Evolutionary conservation across 2,888 invertebrate species (phyloP).

Genomic region (Caenorhabditis auriculariae): DNA sequence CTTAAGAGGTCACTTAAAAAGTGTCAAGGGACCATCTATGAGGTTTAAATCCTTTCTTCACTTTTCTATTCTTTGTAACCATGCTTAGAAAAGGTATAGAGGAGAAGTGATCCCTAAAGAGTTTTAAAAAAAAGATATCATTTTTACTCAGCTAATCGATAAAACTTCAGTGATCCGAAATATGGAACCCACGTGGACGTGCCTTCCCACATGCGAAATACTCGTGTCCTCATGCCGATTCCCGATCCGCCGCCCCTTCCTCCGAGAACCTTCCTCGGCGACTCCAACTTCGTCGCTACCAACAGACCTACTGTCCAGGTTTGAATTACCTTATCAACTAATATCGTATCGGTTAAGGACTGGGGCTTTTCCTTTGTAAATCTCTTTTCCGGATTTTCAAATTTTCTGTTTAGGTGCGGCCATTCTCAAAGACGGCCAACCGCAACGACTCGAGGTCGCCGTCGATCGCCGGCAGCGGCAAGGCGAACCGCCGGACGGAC

Average conservation of each 20-base stretch:
- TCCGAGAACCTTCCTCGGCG: slow-evolving; percentile 36
- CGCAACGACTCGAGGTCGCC: slow-evolving; percentile 27
- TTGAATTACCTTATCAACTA: too few relatives aligned
- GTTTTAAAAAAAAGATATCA: too few relatives aligned
- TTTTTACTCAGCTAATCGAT: too few relatives aligned
- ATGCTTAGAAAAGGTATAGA: too few relatives aligned
- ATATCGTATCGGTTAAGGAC: too few relatives aligned
- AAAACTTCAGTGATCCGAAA: slow-evolving; percentile 40
- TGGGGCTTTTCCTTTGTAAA: too few relatives aligned
- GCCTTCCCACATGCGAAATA: slow-evolving; percentile 37
- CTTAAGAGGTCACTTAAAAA: too few relatives aligned
- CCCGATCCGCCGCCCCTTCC: slow-evolving; percentile 50
- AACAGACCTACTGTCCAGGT: slow-evolving; percentile 28
- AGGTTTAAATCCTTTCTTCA: too few relatives aligned
- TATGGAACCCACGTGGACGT: slow-evolving; percentile 40
- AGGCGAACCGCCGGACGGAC: slow-evolving; percentile 9
- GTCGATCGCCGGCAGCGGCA: slow-evolving; percentile 12
- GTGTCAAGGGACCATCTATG: too few relatives aligned
- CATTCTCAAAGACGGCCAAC: slow-evolving; percentile 5
- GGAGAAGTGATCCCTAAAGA: too few relatives aligned
- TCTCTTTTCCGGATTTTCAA: too few relatives aligned
- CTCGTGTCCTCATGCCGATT: slow-evolving; percentile 26
- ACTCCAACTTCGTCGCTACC: slow-evolving; percentile 4
- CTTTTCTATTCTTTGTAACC: too few relatives aligned
- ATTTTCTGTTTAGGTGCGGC: slow-evolving; percentile 10